Base-by-base conservation (phyloP, 2,888 invertebrate species). In the Himalopsyche kuldschensis region DNA sequence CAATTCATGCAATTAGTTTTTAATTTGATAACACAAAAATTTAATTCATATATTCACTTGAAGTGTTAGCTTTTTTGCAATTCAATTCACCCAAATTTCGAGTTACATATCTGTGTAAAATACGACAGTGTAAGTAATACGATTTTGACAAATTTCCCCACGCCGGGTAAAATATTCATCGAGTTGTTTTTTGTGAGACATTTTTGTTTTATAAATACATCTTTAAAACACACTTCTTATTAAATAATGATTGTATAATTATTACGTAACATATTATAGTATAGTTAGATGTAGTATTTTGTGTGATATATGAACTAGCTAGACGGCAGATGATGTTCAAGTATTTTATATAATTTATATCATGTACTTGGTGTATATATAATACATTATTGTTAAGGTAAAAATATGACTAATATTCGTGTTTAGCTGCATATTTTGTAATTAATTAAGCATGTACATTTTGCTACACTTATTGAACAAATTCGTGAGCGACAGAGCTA, bases 401-500 rank as follows among this genome's bases (percentile, higher is more conserved):
- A 30, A 30, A 79, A 48, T 76, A 46, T 82, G 79, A 82, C 82
- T 82, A 83, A 83, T 82, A 79, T 24, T 24, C 31, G 17, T 24
- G 46, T 82, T 82, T 78, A 79, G 17, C 63, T 79, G 75, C 78
- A 47, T 24, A 31, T 75, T 41, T 27, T 75, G n/a, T 75, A 75
- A 75, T 75, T 31, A 20, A 55, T 55, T 55, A 20, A 55, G 3
- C n/a, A 55, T 55, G 55, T 27, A 75, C 30, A 31, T 75, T 75
- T 75, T 8, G 75, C 78, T 69, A 46, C 35, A 81, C 15, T 77
- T 78, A 41, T 35, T 78, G n/a, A 46, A 78, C 31, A 78, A 5
- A 55, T 20, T 20, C 31, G 46, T 46, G 20, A 30, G 27, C 15
- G n/a, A 8, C 35, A 79, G 48, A 76, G 75, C 48, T 24, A 78